phyloP scores from a whole-genome alignment of 2,888 invertebrate species.

The Tribolium freemani region DNA sequence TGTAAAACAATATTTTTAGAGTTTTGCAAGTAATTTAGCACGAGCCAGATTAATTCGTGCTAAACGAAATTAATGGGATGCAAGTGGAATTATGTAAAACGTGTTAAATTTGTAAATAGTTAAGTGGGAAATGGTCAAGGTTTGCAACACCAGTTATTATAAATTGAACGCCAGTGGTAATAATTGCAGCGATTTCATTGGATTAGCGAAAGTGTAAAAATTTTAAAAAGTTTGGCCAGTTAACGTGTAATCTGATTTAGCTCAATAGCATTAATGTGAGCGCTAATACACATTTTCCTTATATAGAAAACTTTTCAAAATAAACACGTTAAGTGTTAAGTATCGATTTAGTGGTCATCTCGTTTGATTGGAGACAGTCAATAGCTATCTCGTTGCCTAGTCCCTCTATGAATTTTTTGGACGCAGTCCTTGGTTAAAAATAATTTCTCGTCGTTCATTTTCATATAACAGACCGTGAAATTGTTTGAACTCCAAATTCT shows the following conservation, averaged over 20 bases:
- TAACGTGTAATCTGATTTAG: not conserved
- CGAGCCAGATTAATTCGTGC: not conserved
- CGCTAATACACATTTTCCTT: slow-evolving; percentile 4
- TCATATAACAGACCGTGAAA: not conserved
- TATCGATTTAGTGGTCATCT: not conserved
- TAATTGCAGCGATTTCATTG: not conserved
- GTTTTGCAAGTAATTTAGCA: not conserved
- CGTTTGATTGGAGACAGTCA: not conserved
- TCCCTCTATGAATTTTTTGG: not conserved
- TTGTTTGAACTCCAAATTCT: not conserved
- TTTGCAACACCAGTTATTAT: not conserved
- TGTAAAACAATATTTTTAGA: not conserved
- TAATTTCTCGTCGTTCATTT: not conserved
- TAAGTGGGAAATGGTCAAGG: slow-evolving; percentile 4
- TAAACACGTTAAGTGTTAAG: slow-evolving; percentile 21
- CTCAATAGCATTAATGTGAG: not conserved
- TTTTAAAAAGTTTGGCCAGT: not conserved
- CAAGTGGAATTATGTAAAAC: not conserved
- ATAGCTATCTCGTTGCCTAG: not conserved
- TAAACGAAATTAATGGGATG: not conserved
- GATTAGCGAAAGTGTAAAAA: slow-evolving; percentile 1
- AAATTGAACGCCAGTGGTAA: slow-evolving; percentile 1
- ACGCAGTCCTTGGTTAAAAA: not conserved
- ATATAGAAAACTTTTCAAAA: slow-evolving; percentile 8
- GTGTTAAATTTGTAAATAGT: not conserved